Base-by-base conservation (phyloP, 2,113 vertebrate species). In the Pterocles burchelli region DNA sequence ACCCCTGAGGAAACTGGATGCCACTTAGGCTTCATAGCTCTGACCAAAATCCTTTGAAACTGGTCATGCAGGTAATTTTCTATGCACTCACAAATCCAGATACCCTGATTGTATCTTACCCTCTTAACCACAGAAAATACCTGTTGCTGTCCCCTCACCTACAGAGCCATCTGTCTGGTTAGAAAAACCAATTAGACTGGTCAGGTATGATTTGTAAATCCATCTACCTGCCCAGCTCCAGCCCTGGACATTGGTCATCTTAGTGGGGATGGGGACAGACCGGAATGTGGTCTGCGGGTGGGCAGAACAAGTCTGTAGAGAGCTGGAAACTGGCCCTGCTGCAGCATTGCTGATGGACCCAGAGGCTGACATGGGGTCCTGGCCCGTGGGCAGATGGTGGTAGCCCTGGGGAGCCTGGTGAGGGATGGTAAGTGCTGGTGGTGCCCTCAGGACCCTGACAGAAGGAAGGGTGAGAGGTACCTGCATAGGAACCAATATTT, bases 261-360 rank as follows among this genome's bases (percentile, higher is more conserved):
- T 24, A 9, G 11, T 34, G 67, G 43, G 16, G 20, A 34, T 34
- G 45, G 34, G 25, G 13, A 16, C 3, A 1, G 18, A 18, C 21
- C 33, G 12, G 45, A 7, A 29, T 2, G 1, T 54, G 41, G 17
- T 28, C 9, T 2, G 6, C 14, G 11, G 10, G 4, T 70, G 48
- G 41, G 34, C 7, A 41, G 41, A 41, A 41, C 13, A 41, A 41
- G 41, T 41, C 12, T 34, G 25, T 29, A 18, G 15, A 16, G 38
- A 29, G 18, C 25, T 41, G 48, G 11, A 83, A 24, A 55, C 17
- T 5, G 2, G 13, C 29, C 29, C n/a, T 55, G 10, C 20, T 55
- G 29, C 4, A 2, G 7, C 3, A 3, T 34, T 2, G 1, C 20
- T 57, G 52, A 33, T 2, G 21, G 45, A 21, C 51, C 8, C 2